Conservation (phyloP, 2,113 vertebrate genomes). For the Zeus faber region DNA sequence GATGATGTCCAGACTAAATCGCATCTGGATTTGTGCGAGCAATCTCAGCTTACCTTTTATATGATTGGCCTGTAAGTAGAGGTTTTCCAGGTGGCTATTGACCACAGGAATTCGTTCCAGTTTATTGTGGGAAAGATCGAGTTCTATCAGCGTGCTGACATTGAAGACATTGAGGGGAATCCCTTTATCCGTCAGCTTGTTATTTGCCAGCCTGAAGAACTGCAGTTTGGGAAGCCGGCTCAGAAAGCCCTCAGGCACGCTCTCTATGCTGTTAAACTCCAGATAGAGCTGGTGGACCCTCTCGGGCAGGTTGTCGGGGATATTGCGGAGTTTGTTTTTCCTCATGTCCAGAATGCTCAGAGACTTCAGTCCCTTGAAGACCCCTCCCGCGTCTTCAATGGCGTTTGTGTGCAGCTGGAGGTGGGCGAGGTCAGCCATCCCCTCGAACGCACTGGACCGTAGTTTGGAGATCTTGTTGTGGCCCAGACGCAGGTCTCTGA, state of each 20-base stretch:
- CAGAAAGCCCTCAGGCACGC: slow-evolving; percentile 81
- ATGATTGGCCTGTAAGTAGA: slow-evolving; percentile 93
- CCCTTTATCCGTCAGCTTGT: slow-evolving; percentile 85
- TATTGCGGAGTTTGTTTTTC: slow-evolving; percentile 81
- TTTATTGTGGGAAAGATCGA: slow-evolving; percentile 93
- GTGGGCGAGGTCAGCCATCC: slow-evolving; percentile 80
- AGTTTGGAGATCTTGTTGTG: slow-evolving; percentile 87
- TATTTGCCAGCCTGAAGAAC: slow-evolving; percentile 88
- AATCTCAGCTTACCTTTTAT: slow-evolving; percentile 82
- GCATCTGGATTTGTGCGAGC: too few relatives aligned
- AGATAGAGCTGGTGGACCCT: slow-evolving; percentile 86
- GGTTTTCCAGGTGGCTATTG: slow-evolving; percentile 88
- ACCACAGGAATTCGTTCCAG: slow-evolving; percentile 88
- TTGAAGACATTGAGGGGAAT: slow-evolving; percentile 88
- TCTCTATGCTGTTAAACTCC: slow-evolving; percentile 85
- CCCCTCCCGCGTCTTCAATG: slow-evolving; percentile 78
- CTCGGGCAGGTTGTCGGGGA: slow-evolving; percentile 81
- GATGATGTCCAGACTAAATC: too few relatives aligned
- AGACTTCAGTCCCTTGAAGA: slow-evolving; percentile 82
- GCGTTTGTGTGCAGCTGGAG: slow-evolving; percentile 84
- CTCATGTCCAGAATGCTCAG: slow-evolving; percentile 86
- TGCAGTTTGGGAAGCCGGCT: slow-evolving; percentile 76
- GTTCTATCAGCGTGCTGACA: slow-evolving; percentile 85
- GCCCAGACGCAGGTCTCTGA: slow-evolving; percentile 82
- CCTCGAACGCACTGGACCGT: slow-evolving; percentile 72